Conservation (phyloP, 2,888 invertebrate genomes). For the Ptilodon capucinus region DNA sequence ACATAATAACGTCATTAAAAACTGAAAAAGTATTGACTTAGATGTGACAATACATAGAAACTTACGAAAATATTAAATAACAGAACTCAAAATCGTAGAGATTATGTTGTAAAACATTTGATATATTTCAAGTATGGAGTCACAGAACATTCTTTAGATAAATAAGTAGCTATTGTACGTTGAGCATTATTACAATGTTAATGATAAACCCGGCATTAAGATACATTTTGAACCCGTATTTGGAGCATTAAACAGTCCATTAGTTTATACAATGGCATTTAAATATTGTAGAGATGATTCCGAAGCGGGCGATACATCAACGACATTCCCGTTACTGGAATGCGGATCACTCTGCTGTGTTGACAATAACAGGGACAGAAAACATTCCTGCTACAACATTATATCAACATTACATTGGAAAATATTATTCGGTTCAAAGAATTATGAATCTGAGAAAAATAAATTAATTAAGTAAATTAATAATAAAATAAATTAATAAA, state of each 20-base stretch:
- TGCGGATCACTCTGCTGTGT: constrained; percentile 7
- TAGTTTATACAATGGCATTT: constrained; percentile 24
- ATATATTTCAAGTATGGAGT: background rate
- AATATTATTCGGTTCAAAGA: too few relatives aligned
- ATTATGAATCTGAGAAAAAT: too few relatives aligned
- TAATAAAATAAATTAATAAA: too few relatives aligned
- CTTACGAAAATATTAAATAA: background rate
- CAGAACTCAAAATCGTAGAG: background rate
- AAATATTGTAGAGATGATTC: constrained; percentile 25
- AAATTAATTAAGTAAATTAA: too few relatives aligned
- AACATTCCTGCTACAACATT: background rate
- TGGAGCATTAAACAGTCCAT: constrained; percentile 5
- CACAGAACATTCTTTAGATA: background rate
- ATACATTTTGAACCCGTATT: constrained; percentile 22
- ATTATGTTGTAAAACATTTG: background rate
- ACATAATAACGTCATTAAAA: too few relatives aligned
- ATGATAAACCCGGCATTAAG: constrained; percentile 9
- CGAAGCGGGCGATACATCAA: constrained; percentile 13
- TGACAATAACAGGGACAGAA: background rate
- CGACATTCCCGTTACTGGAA: constrained; percentile 27
- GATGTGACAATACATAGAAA: too few relatives aligned
- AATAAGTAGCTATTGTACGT: background rate
- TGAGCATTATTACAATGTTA: background rate
- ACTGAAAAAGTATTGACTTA: too few relatives aligned
- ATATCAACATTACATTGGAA: too few relatives aligned